Evolutionary conservation across 2,113 vertebrate species (phyloP), one percentile per base, ranked within the genome.

Genomic region (Formicarius rufipectus): DNA sequence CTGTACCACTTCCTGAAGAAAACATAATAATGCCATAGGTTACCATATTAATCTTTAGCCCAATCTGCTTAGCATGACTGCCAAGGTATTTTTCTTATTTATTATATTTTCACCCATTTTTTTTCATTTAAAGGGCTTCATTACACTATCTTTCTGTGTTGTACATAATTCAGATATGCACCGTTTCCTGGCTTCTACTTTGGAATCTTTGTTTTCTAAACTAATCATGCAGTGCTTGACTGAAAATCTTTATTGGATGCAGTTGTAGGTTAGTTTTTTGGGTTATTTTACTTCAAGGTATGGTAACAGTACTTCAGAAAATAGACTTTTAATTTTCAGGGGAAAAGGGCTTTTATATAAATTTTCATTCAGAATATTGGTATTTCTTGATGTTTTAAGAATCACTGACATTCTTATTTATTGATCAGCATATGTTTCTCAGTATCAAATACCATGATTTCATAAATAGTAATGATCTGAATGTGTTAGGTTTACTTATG

Each of bases 401-500:
- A 73, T 80, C 4, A 1, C 18, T 68, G 52, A 21, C 52, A 56
- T 90, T 90, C 71, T 72, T 93, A 83, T 77, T 92, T 89, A 91
- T 93, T 83, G 89, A 94, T 92, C 55, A 83, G 49, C 87, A 91
- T 93, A 94, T 94, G 85, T 55, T 95, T 84, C 62, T 74, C 50
- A 44, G 59, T 83, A 60, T 93, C 72, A 91, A 74, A 83, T 63
- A 74, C 44, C 85, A 90, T 9, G 2, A 89, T 82, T 95, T 95
- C 78, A 94, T 93, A 94, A 94, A 95, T 89, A 93, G 44, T 88
- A 86, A 93, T 96, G 81, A 94, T 90, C 62, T 90, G 58, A 77
- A 85, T 55, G 55, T 85, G 30, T 4, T 66, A 30, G 5, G 4
- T 88, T 95, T 92, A 92, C 88, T 88, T 95, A 84, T 92, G 60